phyloP scores from a whole-genome alignment of 2,113 vertebrate species.

The Origma solitaria region DNA sequence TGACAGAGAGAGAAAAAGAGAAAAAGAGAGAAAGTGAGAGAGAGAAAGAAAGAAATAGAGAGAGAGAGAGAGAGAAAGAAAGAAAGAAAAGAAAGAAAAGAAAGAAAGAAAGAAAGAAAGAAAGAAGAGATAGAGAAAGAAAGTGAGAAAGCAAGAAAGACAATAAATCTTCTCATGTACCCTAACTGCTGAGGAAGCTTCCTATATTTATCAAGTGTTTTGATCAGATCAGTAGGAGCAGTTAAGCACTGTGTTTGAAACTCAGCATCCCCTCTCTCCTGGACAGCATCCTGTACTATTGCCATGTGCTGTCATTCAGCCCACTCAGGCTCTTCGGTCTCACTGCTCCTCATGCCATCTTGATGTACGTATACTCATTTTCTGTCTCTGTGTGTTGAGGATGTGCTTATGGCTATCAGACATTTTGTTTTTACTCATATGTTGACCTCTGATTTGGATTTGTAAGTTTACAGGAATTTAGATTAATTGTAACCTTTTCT shows the following conservation, averaged over 20 bases:
- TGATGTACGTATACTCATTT: not conserved
- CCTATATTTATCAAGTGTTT: not conserved
- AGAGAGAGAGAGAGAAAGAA: rapidly evolving
- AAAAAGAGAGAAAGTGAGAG: rapidly evolving
- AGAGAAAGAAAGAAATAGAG: not conserved
- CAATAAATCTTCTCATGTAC: not conserved
- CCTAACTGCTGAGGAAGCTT: not conserved
- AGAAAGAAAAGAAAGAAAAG: rapidly evolving
- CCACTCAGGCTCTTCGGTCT: not conserved
- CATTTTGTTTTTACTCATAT: not conserved
- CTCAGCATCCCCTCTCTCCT: not conserved
- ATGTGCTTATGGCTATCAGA: not conserved
- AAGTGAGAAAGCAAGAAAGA: no score
- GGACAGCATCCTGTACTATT: not conserved
- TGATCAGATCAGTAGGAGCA: not conserved
- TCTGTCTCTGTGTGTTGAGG: not conserved
- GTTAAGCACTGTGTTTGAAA: not conserved
- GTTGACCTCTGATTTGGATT: not conserved
- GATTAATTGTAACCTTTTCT: not conserved
- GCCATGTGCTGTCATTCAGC: not conserved
- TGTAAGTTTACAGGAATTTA: not conserved
- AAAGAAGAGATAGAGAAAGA: rapidly evolving
- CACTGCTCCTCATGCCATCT: not conserved
- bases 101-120: rapidly evolving
- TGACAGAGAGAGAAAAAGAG: not conserved